Percentiles rank a stretch among this genome's conserved stretches.
These are phyloP conservation scores for Ginglymostoma cirratum DNA, from an alignment of 2,113 vertebrate species.

Conservation along the genomic window DNA sequence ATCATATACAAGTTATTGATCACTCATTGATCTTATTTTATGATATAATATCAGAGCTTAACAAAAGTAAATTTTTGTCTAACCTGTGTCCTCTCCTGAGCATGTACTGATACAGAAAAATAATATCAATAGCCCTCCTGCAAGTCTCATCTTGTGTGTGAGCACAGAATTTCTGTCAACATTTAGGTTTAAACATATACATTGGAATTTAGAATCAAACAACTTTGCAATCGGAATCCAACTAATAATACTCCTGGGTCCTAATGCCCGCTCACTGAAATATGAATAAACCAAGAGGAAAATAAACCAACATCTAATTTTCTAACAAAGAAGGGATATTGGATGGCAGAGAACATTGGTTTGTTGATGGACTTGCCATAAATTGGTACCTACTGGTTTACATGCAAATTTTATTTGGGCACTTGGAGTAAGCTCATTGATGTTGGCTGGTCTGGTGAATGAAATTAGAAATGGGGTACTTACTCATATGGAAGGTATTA, in stretches of 20 bases:
- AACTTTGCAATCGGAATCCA: background rate
- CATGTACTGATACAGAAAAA: background rate
- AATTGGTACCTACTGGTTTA: background rate
- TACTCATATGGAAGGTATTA: background rate
- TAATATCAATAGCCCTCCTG: background rate
- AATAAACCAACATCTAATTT: background rate
- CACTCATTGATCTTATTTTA: background rate
- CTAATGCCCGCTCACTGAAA: background rate
- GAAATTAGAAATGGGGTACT: background rate
- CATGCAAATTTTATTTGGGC: background rate
- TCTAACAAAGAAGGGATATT: background rate
- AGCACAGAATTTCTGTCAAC: background rate
- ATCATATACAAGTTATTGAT: background rate
- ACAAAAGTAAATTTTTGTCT: background rate
- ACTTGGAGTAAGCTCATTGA: background rate
- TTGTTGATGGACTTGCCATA: background rate
- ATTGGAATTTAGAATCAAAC: constrained; percentile 22
- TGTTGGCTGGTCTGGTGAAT: background rate
- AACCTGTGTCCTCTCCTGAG: constrained; percentile 29
- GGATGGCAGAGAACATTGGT: background rate
- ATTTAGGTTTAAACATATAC: background rate
- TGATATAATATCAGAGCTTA: background rate
- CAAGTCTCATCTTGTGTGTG: background rate
- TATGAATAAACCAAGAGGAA: background rate
- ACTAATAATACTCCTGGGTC: background rate